phyloP scores from a whole-genome alignment of 2,888 invertebrate species.

The Cosmopolites sordidus region DNA sequence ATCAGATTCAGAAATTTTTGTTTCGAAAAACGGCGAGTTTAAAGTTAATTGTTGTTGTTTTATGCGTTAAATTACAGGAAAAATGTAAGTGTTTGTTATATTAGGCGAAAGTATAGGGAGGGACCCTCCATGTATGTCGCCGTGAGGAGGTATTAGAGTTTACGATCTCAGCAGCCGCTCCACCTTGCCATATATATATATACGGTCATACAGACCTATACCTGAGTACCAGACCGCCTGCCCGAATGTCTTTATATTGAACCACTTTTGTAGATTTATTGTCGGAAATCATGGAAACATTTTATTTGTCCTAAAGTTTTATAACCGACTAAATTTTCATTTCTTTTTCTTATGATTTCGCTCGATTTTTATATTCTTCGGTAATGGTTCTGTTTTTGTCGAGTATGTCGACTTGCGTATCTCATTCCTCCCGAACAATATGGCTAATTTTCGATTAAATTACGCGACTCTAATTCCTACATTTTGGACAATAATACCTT shows the following conservation, averaged over 20 bases:
- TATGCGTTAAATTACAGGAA: not conserved
- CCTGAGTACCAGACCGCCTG: slow-evolving; percentile 37
- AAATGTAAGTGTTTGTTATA: not conserved
- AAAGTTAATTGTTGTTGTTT: too few species aligned
- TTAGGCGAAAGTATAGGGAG: not conserved
- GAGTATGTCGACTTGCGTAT: slow-evolving; percentile 8
- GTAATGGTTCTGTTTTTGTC: slow-evolving; percentile 27
- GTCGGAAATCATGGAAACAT: slow-evolving; percentile 47
- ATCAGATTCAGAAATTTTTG: too few species aligned
- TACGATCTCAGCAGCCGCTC: slow-evolving; percentile 35
- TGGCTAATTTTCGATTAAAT: too few species aligned
- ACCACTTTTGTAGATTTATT: slow-evolving; percentile 46
- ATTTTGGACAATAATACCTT: not conserved
- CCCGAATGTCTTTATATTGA: slow-evolving; percentile 45
- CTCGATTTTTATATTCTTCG: slow-evolving; percentile 26
- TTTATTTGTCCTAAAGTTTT: slow-evolving; percentile 47
- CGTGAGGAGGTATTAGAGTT: slow-evolving; percentile 36
- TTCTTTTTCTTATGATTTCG: slow-evolving; percentile 30
- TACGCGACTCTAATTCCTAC: not conserved
- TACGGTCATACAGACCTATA: slow-evolving; percentile 31
- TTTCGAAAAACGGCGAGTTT: too few species aligned
- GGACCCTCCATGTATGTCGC: slow-evolving; percentile 19
- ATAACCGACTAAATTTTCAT: slow-evolving; percentile 44
- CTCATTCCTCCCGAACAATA: not conserved
- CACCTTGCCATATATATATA: slow-evolving; percentile 20